Evolutionary conservation across 64 coral and sea anemone species (phyloP).

Genomic region (Orbicella faveolata): DNA sequence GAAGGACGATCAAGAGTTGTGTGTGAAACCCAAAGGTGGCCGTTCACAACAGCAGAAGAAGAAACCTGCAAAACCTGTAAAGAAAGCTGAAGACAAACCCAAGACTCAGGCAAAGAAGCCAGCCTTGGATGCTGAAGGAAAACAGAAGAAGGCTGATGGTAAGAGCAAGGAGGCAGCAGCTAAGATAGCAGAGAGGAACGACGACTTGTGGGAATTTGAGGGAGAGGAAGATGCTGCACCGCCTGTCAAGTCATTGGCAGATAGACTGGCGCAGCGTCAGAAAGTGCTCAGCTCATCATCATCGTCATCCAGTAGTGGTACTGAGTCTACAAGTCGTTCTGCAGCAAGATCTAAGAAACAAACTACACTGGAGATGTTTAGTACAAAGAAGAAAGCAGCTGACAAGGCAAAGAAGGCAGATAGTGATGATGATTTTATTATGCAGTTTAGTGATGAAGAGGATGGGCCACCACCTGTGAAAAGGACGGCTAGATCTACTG

Average conservation of each 20-base stretch:
- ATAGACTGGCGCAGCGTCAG: constrained; percentile 38
- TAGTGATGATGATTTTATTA: constrained; percentile 58
- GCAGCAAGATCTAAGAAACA: constrained; percentile 30
- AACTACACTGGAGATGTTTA: constrained; percentile 15
- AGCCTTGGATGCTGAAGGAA: neutral
- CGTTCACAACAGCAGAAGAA: constrained; percentile 49
- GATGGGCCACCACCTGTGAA: constrained; percentile 23
- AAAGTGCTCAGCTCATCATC: neutral
- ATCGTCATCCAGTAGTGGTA: constrained; percentile 16
- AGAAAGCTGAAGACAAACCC: constrained; percentile 16
- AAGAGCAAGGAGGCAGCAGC: neutral
- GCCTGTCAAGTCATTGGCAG: constrained; percentile 40
- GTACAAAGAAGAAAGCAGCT: constrained; percentile 12
- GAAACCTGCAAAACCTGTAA: constrained; percentile 38
- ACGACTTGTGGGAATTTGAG: constrained; percentile 21
- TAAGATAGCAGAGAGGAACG: constrained; percentile 7
- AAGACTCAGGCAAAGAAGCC: constrained; percentile 36
- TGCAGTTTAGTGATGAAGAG: constrained; percentile 63
- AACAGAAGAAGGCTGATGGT: neutral
- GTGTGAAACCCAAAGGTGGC: constrained; percentile 28
- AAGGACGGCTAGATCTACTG: neutral
- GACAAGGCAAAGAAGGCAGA: neutral
- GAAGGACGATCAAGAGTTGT: constrained; percentile 41
- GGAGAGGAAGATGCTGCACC: neutral
- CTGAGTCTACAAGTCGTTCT: neutral